Percentiles rank a stretch among this genome's conserved stretches.
Evolutionary conservation across 2,888 invertebrate species (phyloP).

Genomic region (Geophilus truncorum): DNA sequence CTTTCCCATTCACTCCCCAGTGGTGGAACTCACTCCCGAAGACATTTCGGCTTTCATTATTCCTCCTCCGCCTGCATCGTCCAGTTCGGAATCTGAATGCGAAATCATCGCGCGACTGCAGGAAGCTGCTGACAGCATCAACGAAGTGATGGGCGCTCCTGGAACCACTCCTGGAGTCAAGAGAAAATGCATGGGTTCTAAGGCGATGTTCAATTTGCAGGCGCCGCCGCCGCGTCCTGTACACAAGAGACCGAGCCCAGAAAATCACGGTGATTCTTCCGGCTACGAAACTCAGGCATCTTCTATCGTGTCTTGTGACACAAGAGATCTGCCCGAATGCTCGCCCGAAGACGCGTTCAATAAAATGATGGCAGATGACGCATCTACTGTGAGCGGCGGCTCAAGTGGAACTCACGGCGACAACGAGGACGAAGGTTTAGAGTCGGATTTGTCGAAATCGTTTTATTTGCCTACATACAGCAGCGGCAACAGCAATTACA

Average conservation of each 20-base stretch:
- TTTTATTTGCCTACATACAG: too few relatives aligned
- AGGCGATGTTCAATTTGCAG: neutral
- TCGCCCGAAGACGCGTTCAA: conserved; percentile 19
- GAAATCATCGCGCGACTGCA: conserved; percentile 41
- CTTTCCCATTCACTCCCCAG: conserved; percentile 51
- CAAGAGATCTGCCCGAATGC: conserved; percentile 25
- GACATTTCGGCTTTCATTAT: conserved; percentile 80
- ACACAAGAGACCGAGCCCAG: neutral
- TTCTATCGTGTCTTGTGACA: conserved; percentile 37
- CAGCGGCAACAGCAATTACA: too few relatives aligned
- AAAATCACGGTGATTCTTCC: conserved; percentile 38
- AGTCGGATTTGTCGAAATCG: neutral
- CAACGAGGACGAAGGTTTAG: conserved; percentile 33
- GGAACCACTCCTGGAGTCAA: neutral
- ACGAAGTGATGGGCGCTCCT: conserved; percentile 37
- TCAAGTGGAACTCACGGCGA: conserved; percentile 33
- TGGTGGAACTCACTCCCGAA: conserved; percentile 71
- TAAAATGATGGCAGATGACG: conserved; percentile 35
- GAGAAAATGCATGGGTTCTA: conserved; percentile 31
- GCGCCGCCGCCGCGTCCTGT: neutral
- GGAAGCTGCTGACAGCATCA: conserved; percentile 41
- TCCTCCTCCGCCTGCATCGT: conserved; percentile 62
- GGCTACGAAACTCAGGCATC: conserved; percentile 40
- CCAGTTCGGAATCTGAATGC: conserved; percentile 36
- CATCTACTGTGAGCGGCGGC: conserved; percentile 36